Evolutionary conservation across 2,888 invertebrate genomes (phyloP), one percentile per base, ranked within the genome.

Genomic region (Pardosa pseudoannulata): DNA sequence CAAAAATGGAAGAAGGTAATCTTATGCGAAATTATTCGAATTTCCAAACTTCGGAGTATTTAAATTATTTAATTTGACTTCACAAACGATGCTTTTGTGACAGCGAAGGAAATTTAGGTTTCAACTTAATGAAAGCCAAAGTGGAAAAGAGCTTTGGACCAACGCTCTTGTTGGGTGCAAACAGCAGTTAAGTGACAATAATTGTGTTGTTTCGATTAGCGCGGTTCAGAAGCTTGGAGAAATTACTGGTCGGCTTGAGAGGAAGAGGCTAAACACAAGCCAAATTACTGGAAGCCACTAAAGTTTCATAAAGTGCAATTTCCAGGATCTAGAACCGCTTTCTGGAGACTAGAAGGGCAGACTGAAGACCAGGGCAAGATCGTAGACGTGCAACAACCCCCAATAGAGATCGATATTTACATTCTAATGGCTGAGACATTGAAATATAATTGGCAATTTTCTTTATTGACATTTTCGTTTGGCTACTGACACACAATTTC

Each of bases 381-480:
- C 27, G 36, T 23, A 19, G 62, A 56, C 32, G 32, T 11, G 74
- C 62, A 62, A 74, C 62, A 73, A 50, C 31, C 16, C 71, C n/a
- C 71, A 71, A 46, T 46, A 28, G 46, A 71, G 71, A 71, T 16
- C 23, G 11, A 28, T 71, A 71, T 50, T 46, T 71, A 71, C n/a
- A 19, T 16, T 23, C 23, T 46, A 71, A 50, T n/a, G 71, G 13
- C 46, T 28, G 46, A 46, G 46, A 27, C 71, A 71, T 28, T 1
- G 71, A 71, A 71, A 71, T 71, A 11, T 46, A 28, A 28, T 46
- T 32, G 71, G n/a, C n/a, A n/a, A n/a, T n/a, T n/a, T n/a, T n/a
- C n/a, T n/a, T n/a, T n/a, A n/a, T n/a, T 3, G 23, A 67, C 32
- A 31, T 19, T 27, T 67, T 31, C 31, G 29, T n/a, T 31, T 32